These are phyloP conservation scores for Oligia strigilis DNA, from an alignment of 2,888 invertebrate genomes.

Conservation along the genomic window DNA sequence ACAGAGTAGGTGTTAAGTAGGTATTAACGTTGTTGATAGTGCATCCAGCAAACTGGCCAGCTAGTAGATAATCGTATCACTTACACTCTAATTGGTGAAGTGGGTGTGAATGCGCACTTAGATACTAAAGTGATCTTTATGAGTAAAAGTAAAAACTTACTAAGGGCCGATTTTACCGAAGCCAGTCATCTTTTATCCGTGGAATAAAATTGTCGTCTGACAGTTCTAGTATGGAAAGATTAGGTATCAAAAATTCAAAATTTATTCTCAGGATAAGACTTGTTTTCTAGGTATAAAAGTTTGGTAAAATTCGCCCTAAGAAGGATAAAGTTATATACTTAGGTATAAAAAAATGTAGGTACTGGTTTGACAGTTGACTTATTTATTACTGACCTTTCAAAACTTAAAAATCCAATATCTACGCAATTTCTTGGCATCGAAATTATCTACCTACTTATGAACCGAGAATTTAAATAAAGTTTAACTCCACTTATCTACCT, in stretches of 20 bases:
- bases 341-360: not conserved
- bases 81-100: constrained; percentile 28
- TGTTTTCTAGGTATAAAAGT: not conserved
- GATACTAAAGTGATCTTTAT: not conserved
- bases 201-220: not conserved
- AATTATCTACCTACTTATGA: not conserved
- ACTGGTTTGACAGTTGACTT: not conserved
- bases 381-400: not conserved
- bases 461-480: not conserved
- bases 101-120: constrained; percentile 22
- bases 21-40: constrained; percentile 47
- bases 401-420: not conserved
- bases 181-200: no score
- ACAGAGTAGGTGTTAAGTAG: constrained; percentile 21
- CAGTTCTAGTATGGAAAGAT: not conserved
- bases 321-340: not conserved
- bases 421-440: not conserved
- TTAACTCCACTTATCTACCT: not conserved
- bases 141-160: not conserved
- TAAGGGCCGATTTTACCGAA: not conserved
- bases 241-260: not conserved
- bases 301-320: not conserved
- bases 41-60: constrained; percentile 21
- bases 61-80: constrained; percentile 44
- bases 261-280: not conserved